Base-by-base conservation (phyloP, 2,113 vertebrate species). In the Falco punctatus region DNA sequence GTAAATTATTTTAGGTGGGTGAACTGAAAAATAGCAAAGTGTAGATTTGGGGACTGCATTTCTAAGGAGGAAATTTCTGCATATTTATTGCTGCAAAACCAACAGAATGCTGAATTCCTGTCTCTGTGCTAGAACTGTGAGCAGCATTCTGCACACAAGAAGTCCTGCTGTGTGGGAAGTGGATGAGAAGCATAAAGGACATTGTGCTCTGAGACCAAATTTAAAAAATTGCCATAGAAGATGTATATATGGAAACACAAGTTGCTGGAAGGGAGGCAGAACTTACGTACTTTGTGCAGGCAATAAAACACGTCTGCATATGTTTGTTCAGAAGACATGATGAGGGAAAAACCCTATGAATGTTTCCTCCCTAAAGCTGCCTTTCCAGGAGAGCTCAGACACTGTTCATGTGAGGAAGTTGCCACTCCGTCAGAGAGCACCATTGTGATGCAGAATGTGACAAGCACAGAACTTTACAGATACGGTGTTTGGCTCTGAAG, bases 381-480 rank as follows among this genome's bases (percentile, higher is more conserved):
- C 40, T 85, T 94, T 92, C 66, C 55, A 74, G 81, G 73, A 85
- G 85, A 88, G 61, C 62, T 95, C 65, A 52, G 85, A 87, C 57
- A 9, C 28, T 61, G 73, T 85, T 94, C 42, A 28, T 59, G 78
- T 0, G 8, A 51, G 55, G 64, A 72, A 49, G 48, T 0, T 97
- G 95, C 82, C 90, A 48, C 33, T 78, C 24, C 90, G 69, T 71
- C 92, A 90, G 81, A 79, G 73, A 96, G 52, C 79, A 72, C 44
- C 27, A 0, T 74, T 75, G 66, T 74, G 70, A 78, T 96, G 70
- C 74, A 69, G 89, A 70, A 42, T 78, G 69, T 94, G 94, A 84
- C 54, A 92, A 81, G 81, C 72, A 5, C 65, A 65, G 74, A 85
- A 82, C 82, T 95, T 81, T 55, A 58, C 84, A 91, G 69, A 89